These are phyloP conservation scores for Phrynocephalus versicolor DNA, from an alignment of 2,113 vertebrate species.

Conservation along the genomic window DNA sequence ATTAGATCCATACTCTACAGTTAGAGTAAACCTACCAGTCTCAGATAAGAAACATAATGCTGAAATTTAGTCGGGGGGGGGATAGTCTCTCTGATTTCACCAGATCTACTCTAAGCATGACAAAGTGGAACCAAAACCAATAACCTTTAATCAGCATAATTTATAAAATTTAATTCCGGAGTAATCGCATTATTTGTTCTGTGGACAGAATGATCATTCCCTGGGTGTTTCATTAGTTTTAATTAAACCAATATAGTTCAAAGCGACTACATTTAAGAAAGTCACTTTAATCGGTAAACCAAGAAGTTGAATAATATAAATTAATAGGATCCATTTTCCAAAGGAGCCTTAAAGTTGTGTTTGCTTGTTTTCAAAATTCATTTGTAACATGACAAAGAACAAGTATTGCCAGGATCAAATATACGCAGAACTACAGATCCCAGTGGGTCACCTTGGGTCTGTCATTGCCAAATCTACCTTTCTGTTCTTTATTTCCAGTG, in stretches of 20 bases:
- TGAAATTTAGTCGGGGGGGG: not conserved
- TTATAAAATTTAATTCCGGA: conserved; percentile 31
- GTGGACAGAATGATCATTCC: conserved; percentile 22
- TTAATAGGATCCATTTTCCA: conserved; percentile 61
- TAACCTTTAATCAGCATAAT: conserved; percentile 24
- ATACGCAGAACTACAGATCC: not conserved
- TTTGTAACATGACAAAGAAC: not conserved
- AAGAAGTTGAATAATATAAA: conserved; percentile 57
- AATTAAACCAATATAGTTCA: not conserved
- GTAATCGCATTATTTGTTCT: conserved; percentile 51
- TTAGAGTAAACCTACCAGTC: not conserved
- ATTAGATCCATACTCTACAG: not conserved
- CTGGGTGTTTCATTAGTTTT: not conserved
- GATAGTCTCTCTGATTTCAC: not conserved
- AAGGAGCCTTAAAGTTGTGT: not conserved
- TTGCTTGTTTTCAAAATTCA: not conserved
- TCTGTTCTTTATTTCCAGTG: too few species aligned
- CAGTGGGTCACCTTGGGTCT: not conserved
- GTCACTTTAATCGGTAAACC: conserved; percentile 38
- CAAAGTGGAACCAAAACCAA: not conserved
- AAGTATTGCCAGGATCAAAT: conserved; percentile 4
- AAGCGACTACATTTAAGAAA: not conserved
- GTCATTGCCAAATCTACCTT: not conserved
- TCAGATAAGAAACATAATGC: not conserved
- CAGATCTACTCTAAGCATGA: not conserved